Percentiles rank a stretch among this genome's conserved stretches.
Evolutionary conservation across 2,797 vertebrate genomes (phyloP).

Genomic region (Chaenodraco wilsoni): DNA sequence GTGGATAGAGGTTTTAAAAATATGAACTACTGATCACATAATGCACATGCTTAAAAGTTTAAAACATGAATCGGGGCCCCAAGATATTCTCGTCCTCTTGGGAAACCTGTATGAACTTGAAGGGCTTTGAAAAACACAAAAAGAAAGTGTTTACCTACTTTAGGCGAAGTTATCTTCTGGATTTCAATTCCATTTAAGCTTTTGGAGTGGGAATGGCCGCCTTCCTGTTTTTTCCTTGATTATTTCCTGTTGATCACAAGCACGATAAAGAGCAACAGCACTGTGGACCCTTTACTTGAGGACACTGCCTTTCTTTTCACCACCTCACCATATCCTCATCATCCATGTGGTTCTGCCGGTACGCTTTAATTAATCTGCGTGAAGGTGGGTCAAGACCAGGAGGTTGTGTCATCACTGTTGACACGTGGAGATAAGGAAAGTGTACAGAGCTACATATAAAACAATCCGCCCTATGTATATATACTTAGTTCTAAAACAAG

Average conservation of each 20-base stretch:
- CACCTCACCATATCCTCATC: constrained; percentile 4
- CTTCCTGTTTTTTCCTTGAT: constrained; percentile 54
- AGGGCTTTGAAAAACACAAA: constrained; percentile 13
- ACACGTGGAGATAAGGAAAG: neutral
- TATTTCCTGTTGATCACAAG: constrained; percentile 47
- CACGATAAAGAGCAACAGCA: constrained; percentile 26
- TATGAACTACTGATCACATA: neutral
- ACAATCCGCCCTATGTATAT: neutral
- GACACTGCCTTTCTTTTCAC: constrained; percentile 41
- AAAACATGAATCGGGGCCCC: neutral
- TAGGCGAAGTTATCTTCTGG: neutral
- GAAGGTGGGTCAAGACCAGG: constrained; percentile 5
- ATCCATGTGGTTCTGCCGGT: constrained; percentile 25
- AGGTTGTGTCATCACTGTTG: neutral
- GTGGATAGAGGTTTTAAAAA: constrained; percentile 12
- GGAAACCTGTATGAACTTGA: constrained; percentile 8
- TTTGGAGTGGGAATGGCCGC: constrained; percentile 33
- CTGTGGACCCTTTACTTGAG: constrained; percentile 39
- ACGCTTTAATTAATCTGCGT: constrained; percentile 31
- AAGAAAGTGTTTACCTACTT: neutral
- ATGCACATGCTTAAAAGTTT: neutral
- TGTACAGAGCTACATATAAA: neutral
- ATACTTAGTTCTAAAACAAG: neutral
- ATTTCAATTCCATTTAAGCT: constrained; percentile 16
- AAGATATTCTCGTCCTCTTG: constrained; percentile 1